Base-by-base conservation (phyloP, 2,797 vertebrate species). In the Pelodytes ibericus region DNA sequence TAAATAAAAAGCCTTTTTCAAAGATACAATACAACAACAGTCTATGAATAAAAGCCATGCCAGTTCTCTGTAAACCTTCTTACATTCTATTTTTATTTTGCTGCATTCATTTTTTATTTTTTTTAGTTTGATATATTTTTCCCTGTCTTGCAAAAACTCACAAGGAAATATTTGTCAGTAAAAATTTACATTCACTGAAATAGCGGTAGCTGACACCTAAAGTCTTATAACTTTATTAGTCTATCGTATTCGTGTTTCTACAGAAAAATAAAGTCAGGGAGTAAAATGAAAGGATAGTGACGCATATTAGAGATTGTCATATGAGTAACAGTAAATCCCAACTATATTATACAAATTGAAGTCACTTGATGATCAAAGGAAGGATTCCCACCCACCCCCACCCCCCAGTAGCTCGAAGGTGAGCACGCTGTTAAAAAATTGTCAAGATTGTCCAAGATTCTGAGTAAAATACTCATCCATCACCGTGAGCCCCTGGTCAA, bases 401-500 rank as follows among this genome's bases (percentile, higher is more conserved):
- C 90, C 88, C 90, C 84, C 73, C 69, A 77, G 72, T 89, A 86
- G 84, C 89, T 88, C 82, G 89, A 88, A 92, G 86, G 85, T 92
- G 92, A 93, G 94, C 77, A 78, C 91, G 89, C 91, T 90, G 86
- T 81, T 58, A 87, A 85, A n/a, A 91, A 91, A 90, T 82, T 86
- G 82, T 93, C 89, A 91, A 94, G 92, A 94, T 93, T 94, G 92
- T 91, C 91, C 92, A 90, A 89, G 92, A 91, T 92, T 88, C 89
- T 91, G 90, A 87, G 84, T 87, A 91, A 93, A 92, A 93, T 90
- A 89, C 89, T 91, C 93, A 96, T 97, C 94, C 93, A 96, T 98
- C 96, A 96, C 88, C 13, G 2, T 84, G 85, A 88, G 90, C 92
- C 92, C 84, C 88, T 90, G 92, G 94, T 93, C 93, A 94, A 89